Percentiles rank a stretch among this genome's conserved stretches.
Conservation (phyloP, 2,888 invertebrate species). For the Saturnia japonica region DNA sequence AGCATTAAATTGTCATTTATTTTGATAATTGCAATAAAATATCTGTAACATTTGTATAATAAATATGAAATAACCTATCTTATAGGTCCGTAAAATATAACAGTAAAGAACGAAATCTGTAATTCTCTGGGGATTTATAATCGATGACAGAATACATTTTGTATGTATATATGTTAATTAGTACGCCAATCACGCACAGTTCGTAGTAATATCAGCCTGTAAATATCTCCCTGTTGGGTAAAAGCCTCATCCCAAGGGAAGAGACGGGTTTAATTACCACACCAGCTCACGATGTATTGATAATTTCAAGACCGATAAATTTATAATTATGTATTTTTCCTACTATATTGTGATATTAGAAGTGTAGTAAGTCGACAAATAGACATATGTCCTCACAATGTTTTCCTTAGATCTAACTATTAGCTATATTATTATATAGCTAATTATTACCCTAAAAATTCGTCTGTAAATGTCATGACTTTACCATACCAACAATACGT, state of each 20-base stretch:
- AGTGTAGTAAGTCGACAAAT: not conserved
- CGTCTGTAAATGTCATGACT: no score
- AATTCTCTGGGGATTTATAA: not conserved
- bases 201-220: not conserved
- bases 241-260: not conserved
- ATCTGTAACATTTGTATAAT: no score
- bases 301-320: not conserved
- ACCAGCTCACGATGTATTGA: not conserved
- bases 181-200: not conserved
- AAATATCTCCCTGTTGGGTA: not conserved
- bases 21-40: no score
- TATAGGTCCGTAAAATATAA: no score
- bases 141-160: not conserved
- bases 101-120: not conserved
- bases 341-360: not conserved
- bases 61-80: no score
- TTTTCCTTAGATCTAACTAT: no score
- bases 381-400: no score
- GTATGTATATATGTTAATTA: not conserved
- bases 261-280: not conserved
- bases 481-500: no score
- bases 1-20: not conserved
- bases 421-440: no score
- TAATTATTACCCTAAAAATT: no score
- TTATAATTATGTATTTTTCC: not conserved